Conservation (phyloP, 2,797 vertebrate genomes). For the Apogon hyalosoma region DNA sequence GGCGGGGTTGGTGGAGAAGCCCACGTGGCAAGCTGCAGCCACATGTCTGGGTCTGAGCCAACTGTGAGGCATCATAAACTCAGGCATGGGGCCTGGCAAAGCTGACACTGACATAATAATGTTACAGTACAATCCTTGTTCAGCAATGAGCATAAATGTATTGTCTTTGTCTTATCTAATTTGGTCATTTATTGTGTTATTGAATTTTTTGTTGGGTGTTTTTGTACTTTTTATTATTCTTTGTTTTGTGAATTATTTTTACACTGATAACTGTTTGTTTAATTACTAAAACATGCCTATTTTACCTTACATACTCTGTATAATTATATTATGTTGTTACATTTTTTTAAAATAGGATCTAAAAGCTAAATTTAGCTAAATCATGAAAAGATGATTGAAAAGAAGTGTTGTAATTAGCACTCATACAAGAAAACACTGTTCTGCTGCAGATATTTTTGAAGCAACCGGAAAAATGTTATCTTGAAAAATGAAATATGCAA, state of each 20-base stretch:
- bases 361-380: too few species aligned
- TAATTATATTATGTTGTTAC: too few species aligned
- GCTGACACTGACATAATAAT: slow-evolving; percentile 32
- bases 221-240: neutral
- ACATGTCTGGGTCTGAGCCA: slow-evolving; percentile 69
- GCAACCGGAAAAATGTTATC: slow-evolving; percentile 3
- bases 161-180: slow-evolving; percentile 19
- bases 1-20: slow-evolving; percentile 48
- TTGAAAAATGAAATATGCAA: slow-evolving; percentile 47
- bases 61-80: slow-evolving; percentile 56
- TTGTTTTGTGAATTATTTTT: neutral
- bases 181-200: neutral
- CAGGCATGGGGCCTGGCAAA: slow-evolving; percentile 44
- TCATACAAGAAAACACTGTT: slow-evolving; percentile 6
- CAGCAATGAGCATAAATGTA: slow-evolving; percentile 23
- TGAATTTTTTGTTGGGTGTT: neutral
- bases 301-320: neutral
- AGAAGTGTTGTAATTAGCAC: too few species aligned
- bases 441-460: slow-evolving; percentile 13
- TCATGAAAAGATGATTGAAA: too few species aligned
- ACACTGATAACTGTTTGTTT: neutral
- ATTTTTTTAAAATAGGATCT: too few species aligned
- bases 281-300: neutral
- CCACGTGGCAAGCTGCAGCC: slow-evolving; percentile 67
- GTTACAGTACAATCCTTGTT: slow-evolving; percentile 28